Conservation (phyloP, 2,888 invertebrate genomes). For the Crossocerus cetratus region DNA sequence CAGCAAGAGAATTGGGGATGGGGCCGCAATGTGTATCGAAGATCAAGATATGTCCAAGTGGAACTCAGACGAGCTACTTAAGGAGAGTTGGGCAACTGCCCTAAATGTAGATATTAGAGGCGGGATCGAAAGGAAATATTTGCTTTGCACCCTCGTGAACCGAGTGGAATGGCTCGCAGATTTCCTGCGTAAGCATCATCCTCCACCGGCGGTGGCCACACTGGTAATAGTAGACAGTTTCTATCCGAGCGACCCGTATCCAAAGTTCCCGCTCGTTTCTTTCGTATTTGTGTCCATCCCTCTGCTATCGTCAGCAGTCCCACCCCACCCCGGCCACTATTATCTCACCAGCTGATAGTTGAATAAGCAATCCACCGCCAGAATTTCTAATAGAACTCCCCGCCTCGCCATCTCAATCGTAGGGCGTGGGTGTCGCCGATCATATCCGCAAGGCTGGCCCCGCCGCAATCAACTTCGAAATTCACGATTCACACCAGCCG, state of each 20-base stretch:
- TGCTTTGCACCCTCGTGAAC: constrained; percentile 35
- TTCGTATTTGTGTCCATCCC: constrained; percentile 38
- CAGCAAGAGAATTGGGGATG: too few relatives aligned
- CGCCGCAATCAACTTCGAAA: too few relatives aligned
- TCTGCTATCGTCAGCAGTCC: constrained; percentile 40
- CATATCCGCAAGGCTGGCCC: background rate
- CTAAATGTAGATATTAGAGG: constrained; percentile 25
- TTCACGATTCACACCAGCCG: too few relatives aligned
- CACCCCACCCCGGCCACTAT: constrained; percentile 23
- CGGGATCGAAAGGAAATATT: constrained; percentile 52
- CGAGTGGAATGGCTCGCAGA: constrained; percentile 39
- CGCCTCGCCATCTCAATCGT: too few relatives aligned
- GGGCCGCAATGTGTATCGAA: background rate
- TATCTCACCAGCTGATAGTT: constrained; percentile 39
- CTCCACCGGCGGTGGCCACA: background rate
- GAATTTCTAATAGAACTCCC: constrained; percentile 11
- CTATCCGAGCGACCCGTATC: constrained; percentile 28
- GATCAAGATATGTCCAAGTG: background rate
- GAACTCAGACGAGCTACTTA: background rate
- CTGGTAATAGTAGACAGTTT: too few relatives aligned
- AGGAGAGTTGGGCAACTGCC: constrained; percentile 15
- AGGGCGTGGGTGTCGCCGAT: background rate
- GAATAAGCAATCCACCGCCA: constrained; percentile 27
- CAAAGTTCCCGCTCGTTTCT: constrained; percentile 27
- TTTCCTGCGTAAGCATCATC: constrained; percentile 46